Evolutionary conservation across 1,140 invertebrate genomes (phyloP).

Genomic region (Cydia strobilella): DNA sequence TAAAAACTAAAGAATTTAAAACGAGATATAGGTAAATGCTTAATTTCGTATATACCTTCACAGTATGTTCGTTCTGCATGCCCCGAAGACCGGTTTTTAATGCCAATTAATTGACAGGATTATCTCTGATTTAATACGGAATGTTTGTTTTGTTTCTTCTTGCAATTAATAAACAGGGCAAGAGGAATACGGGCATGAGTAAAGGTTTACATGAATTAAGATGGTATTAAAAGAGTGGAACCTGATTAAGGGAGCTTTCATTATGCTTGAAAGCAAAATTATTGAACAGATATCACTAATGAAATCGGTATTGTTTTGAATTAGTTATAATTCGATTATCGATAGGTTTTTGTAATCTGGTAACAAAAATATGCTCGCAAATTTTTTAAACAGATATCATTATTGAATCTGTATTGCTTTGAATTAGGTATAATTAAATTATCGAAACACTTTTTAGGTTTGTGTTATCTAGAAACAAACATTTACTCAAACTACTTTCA

Average conservation of each 20-base stretch:
- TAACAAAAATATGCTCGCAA: too few relatives aligned
- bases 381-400: too few relatives aligned
- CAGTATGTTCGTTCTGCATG: slow-evolving; percentile 52
- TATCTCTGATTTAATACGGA: slow-evolving; percentile 79
- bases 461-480: too few relatives aligned
- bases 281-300: too few relatives aligned
- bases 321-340: slow-evolving; percentile 29
- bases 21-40: neutral
- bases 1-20: neutral
- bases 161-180: slow-evolving; percentile 41
- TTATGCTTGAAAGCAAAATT: slow-evolving; percentile 37
- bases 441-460: too few relatives aligned
- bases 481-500: neutral
- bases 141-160: slow-evolving; percentile 72
- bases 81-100: slow-evolving; percentile 71
- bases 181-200: slow-evolving; percentile 25
- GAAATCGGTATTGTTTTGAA: slow-evolving; percentile 28
- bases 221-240: slow-evolving; percentile 2
- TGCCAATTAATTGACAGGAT: slow-evolving; percentile 79
- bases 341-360: too few relatives aligned
- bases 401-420: slow-evolving; percentile 4
- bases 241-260: neutral
- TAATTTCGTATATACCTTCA: neutral
- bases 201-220: slow-evolving; percentile 17
- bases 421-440: slow-evolving; percentile 33